phyloP scores from a whole-genome alignment of 2,113 vertebrate species.

The Cyphomyrus plagiostoma region DNA sequence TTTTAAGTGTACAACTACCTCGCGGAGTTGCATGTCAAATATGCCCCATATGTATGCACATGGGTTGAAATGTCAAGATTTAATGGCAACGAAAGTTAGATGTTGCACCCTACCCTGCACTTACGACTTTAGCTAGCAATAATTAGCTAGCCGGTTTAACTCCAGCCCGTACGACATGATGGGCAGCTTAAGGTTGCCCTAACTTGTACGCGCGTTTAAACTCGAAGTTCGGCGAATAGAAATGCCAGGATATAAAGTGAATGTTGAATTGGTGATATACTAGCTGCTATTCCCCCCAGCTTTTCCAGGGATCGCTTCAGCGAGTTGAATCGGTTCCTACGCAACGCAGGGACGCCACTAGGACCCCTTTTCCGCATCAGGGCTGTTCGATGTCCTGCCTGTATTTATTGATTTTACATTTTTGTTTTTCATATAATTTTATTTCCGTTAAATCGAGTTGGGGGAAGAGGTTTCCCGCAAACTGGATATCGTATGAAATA shows the following conservation, averaged over 20 bases:
- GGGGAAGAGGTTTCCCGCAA: background rate
- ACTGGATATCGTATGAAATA: too few relatives aligned
- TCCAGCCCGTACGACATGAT: background rate
- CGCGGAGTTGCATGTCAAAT: background rate
- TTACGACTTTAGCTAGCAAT: background rate
- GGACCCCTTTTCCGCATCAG: conserved; percentile 19
- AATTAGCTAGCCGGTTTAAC: background rate
- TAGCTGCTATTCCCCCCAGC: background rate
- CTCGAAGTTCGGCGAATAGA: background rate
- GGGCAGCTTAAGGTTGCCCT: background rate
- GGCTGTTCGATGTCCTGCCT: conserved; percentile 43
- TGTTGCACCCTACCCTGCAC: background rate
- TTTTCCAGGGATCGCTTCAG: background rate
- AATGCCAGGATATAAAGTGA: background rate
- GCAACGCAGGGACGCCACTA: conserved; percentile 59
- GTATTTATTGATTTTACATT: background rate
- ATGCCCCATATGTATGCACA: background rate
- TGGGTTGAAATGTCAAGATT: background rate
- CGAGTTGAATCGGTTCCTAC: conserved; percentile 45
- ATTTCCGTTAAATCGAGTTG: background rate
- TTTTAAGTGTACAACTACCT: background rate
- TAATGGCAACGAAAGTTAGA: background rate
- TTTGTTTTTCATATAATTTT: background rate
- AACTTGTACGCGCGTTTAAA: background rate
- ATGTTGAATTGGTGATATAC: background rate